Conservation (phyloP, 35 echinoderm and acorn worm species). For the Holothuria glaberrima region DNA sequence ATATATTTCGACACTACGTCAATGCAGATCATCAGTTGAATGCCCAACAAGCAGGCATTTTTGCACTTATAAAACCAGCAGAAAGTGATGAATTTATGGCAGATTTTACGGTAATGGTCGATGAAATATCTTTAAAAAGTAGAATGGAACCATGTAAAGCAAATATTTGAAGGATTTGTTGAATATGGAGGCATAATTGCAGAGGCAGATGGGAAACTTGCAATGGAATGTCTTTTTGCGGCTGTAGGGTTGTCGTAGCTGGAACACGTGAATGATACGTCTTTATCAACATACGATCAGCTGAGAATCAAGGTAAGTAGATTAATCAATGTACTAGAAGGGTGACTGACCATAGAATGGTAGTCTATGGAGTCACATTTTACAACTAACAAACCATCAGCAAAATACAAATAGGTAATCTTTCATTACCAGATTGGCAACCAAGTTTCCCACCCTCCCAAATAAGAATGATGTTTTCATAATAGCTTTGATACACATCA, state of each 20-base stretch:
- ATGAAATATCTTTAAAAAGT: background rate
- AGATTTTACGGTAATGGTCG: too few species aligned
- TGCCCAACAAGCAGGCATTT: too few species aligned
- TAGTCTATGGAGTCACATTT: background rate
- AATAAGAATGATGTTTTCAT: background rate
- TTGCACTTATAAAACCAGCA: too few species aligned
- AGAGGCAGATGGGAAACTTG: constrained; percentile 7
- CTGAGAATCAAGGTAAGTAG: constrained; percentile 9
- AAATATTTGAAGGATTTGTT: constrained; percentile 30
- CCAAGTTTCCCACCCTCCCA: constrained; percentile 2
- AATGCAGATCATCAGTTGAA: too few species aligned
- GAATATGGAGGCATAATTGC: constrained; percentile 4
- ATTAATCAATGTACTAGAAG: constrained; percentile 13
- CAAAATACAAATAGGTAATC: constrained; percentile 15
- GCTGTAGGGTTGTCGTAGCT: background rate
- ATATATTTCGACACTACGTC: too few species aligned
- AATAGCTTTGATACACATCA: constrained; percentile 38
- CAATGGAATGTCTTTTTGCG: constrained; percentile 4
- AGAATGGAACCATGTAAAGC: constrained; percentile 6
- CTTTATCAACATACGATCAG: constrained; percentile 16
- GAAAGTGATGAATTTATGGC: too few species aligned
- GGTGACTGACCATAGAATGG: background rate
- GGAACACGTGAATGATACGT: constrained; percentile 25
- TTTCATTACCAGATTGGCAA: background rate
- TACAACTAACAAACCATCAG: constrained; percentile 27